phyloP scores from a whole-genome alignment of 2,888 invertebrate species.

The Anoplius nigerrimus region DNA sequence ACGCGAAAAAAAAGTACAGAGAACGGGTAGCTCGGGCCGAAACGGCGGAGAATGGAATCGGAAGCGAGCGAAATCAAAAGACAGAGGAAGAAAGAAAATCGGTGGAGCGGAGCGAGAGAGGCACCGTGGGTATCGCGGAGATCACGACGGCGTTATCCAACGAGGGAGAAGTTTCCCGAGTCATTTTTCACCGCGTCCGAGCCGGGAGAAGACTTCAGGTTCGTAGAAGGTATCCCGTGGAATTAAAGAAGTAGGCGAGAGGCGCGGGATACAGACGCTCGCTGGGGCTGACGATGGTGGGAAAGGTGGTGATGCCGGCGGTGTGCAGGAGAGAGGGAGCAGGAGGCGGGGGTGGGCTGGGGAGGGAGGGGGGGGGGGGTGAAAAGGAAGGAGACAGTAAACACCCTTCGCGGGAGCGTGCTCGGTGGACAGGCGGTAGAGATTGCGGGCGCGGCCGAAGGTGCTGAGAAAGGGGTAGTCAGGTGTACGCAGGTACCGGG shows the following conservation, averaged over 20 bases:
- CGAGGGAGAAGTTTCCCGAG: conserved; percentile 35
- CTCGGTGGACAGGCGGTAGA: conserved; percentile 1
- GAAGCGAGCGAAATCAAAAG: background rate
- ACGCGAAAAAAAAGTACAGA: background rate
- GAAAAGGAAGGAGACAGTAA: background rate
- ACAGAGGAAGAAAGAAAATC: background rate
- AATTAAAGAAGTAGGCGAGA: conserved; percentile 43
- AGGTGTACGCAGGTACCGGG: background rate
- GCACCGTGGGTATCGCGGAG: background rate
- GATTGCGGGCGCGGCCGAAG: background rate
- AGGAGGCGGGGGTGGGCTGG: conserved; percentile 10
- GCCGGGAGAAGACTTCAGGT: conserved; percentile 13
- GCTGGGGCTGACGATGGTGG: too few species aligned
- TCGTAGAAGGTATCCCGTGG: conserved; percentile 34
- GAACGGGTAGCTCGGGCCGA: background rate
- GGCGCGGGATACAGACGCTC: too few species aligned
- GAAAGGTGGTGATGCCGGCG: too few species aligned
- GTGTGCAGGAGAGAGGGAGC: too few species aligned
- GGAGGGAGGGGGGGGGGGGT: conserved; percentile 1
- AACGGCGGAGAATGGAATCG: background rate
- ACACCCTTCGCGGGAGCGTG: background rate
- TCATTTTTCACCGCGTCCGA: conserved; percentile 48
- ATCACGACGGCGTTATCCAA: conserved; percentile 15
- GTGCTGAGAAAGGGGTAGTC: background rate
- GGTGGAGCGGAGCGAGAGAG: background rate